A percentile compares a stretch with the other conserved stretches of the same genome.
Conservation (phyloP, 2,888 invertebrate species). For the Nemotelus nigrinus region DNA sequence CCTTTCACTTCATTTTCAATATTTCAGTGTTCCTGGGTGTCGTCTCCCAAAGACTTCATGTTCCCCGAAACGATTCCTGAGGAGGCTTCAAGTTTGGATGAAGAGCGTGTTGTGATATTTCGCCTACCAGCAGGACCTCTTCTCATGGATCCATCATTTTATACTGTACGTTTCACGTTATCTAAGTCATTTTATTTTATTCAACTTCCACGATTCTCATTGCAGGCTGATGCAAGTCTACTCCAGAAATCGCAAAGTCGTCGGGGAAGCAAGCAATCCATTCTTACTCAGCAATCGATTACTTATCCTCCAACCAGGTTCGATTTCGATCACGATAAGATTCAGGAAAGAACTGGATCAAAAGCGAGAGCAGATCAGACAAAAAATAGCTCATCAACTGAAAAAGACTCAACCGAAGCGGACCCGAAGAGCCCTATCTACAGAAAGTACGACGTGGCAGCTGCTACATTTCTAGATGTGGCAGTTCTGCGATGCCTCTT, state of each 20-base stretch:
- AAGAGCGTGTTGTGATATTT: constrained; percentile 91
- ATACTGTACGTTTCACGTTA: constrained; percentile 70
- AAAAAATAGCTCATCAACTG: constrained; percentile 71
- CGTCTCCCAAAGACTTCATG: constrained; percentile 87
- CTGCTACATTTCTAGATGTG: constrained; percentile 96
- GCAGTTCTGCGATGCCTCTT: constrained; percentile 95
- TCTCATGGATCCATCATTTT: constrained; percentile 80
- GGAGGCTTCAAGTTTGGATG: constrained; percentile 91
- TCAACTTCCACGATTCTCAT: constrained; percentile 38
- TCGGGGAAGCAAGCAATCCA: constrained; percentile 62
- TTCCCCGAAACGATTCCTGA: constrained; percentile 94
- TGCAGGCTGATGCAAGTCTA: constrained; percentile 80
- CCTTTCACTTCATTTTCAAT: background rate
- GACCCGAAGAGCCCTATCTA: constrained; percentile 62
- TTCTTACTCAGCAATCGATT: constrained; percentile 59
- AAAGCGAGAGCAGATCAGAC: constrained; percentile 47
- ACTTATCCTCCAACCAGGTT: constrained; percentile 61
- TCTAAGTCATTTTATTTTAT: background rate
- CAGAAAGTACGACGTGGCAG: constrained; percentile 70
- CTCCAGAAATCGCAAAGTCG: constrained; percentile 70
- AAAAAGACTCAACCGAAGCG: constrained; percentile 81
- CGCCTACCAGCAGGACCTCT: constrained; percentile 81
- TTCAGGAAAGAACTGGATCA: constrained; percentile 57
- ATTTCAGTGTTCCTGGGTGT: constrained; percentile 76
- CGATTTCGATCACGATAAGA: constrained; percentile 61